Base-by-base conservation (phyloP, 2,797 vertebrate species). In the Gobionotothen gibberifrons region DNA sequence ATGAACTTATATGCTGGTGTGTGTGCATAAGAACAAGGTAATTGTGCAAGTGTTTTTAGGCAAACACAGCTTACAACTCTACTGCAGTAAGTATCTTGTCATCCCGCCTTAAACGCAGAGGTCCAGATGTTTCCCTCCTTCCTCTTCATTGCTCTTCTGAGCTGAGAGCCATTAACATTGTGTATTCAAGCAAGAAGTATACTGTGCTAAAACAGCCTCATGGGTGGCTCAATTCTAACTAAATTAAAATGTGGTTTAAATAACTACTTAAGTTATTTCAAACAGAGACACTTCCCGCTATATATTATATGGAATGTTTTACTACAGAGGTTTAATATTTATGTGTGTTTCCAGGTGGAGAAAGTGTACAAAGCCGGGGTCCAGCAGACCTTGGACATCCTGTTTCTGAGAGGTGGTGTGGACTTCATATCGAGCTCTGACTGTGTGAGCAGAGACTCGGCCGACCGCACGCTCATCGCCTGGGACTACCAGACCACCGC, bases 341-440 rank as follows among this genome's bases (percentile, higher is more conserved):
- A 29, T 74, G 5, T 19, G 16, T 66, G 17, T 40, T n/a, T 73
- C 39, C 85, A 99, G 98, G 90, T 95, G 66, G 93, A 97, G 64
- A 95, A 93, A 67, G 85, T 92, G 44, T 99, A 98, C 91, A 97
- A 95, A 92, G 96, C 97, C 3, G 93, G 94, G 14, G 83, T 98
- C 75, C 98, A 99, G 82, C 98, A 99, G 92, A 98, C 97, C 39
- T 59, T 99, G 92, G 97, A 96, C 84, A 93, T 99, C 66, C 93
- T 98, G 64, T 99, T 99, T 80, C 95, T 99, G 60, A 90, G 85
- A 48, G 96, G 94, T 19, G 97, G 96, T 52, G 88, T 70, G 0
- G 96, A 97, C 86, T 98, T 99, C 56, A 93, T 99, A 40, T 97
- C 95, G 42, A 99, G 97, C 90, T 97, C 96, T 0, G 97, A 99